Percentiles rank a stretch among this genome's conserved stretches.
These are phyloP conservation scores for Labeo catla DNA, from an alignment of 2,113 vertebrate genomes.

Conservation along the genomic window DNA sequence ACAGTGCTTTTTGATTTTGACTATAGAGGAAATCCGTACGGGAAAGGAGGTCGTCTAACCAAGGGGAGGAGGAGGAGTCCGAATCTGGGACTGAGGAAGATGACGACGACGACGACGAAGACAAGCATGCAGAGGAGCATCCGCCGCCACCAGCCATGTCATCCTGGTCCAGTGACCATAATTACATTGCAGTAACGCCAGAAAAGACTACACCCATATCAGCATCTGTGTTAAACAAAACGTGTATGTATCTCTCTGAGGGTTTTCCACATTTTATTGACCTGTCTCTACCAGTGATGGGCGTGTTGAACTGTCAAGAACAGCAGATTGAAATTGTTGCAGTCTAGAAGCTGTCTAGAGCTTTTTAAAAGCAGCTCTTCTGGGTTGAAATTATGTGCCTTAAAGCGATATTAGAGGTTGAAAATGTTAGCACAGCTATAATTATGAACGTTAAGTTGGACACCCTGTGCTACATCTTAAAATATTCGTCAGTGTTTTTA, in stretches of 20 bases:
- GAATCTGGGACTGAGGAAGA: slow-evolving; percentile 62
- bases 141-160: slow-evolving; percentile 83
- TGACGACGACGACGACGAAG: slow-evolving; percentile 67
- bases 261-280: slow-evolving; percentile 73
- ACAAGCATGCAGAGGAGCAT: slow-evolving; percentile 74
- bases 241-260: slow-evolving; percentile 98
- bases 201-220: slow-evolving; percentile 94
- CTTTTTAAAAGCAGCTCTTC: background rate
- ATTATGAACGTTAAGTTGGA: slow-evolving; percentile 24
- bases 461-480: background rate
- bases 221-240: slow-evolving; percentile 93
- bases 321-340: slow-evolving; percentile 26
- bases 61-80: slow-evolving; percentile 63
- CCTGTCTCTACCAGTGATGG: slow-evolving; percentile 44
- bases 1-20: slow-evolving; percentile 42
- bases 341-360: background rate
- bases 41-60: slow-evolving; percentile 75
- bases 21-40: slow-evolving; percentile 72
- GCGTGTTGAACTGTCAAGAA: slow-evolving; percentile 42
- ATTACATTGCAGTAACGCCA: slow-evolving; percentile 99
- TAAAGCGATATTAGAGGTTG: slow-evolving; percentile 10
- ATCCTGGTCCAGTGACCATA: slow-evolving; percentile 99
- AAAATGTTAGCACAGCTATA: slow-evolving; percentile 28
- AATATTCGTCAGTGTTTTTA: slow-evolving; percentile 20
- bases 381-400: slow-evolving; percentile 22